Base-by-base conservation (phyloP, 1,140 invertebrate genomes). In the Triops longicaudatus region DNA sequence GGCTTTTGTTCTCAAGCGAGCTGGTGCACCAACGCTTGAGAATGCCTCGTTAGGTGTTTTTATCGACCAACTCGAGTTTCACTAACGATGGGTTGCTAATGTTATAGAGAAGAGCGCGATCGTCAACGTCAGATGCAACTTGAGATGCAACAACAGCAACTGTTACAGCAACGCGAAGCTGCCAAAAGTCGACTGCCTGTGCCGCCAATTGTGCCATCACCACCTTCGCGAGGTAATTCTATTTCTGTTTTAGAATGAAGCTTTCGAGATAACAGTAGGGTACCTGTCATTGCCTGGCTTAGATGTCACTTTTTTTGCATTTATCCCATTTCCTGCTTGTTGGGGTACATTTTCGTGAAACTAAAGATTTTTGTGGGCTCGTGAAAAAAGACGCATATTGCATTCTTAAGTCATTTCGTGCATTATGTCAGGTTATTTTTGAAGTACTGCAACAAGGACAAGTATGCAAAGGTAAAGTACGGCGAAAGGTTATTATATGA, bases 71-170 rank as follows among this genome's bases (percentile, higher is more conserved):
- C 11, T 17, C 5, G 22, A 1, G 17, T 22, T 63, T 6, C 22
- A n/a, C 50, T 63, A 63, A 63, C 22, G 3, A 17, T 14, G n/a
- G 1, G n/a, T 43, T 77, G 11, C 71, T 50, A 27, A 74, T 76
- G 26, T 50, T 41, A 26, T 72, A 79, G 81, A 37, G 82, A 83
- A 43, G 82, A 83, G 73, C 76, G 81, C 72, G 81, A 82, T 73
- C 72, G 81, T 26, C 79, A 81, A 28, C 73, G 79, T 26, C 79
- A 82, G 27, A 78, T 79, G 77, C 79, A 79, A 72, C 37, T 75
- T 3, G 73, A 80, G 71, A 79, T 81, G 74, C 80, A 81, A 77
- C 63, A 76, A 22, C 72, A 79, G 31, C 79, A 81, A 76, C 73
- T 78, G 27, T 75, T 77, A 43, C 28, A 76, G 42, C 50, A 63